These are phyloP conservation scores for Leucoraja ocellata DNA, from an alignment of 2,797 vertebrate species.

Conservation along the genomic window DNA sequence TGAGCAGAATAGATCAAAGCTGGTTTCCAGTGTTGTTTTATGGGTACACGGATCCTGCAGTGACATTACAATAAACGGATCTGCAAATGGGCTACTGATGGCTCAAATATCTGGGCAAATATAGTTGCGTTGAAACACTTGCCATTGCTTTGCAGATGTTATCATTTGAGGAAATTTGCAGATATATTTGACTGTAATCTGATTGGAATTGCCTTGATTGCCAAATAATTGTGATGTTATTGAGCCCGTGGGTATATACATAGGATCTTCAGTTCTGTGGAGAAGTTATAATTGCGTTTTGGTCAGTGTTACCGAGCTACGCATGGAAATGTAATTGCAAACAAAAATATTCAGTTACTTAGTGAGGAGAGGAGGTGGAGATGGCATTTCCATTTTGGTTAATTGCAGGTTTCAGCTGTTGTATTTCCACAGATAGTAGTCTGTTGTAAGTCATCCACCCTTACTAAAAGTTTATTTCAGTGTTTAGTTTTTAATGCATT, in stretches of 20 bases:
- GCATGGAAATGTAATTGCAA: not conserved
- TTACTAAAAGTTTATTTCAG: not conserved
- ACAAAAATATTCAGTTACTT: not conserved
- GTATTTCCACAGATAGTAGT: not conserved
- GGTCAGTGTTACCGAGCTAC: not conserved
- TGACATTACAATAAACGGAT: not conserved
- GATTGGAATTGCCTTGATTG: not conserved
- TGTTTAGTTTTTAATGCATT: not conserved
- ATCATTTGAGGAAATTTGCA: not conserved
- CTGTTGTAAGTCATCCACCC: not conserved
- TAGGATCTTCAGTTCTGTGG: not conserved
- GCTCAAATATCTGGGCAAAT: not conserved
- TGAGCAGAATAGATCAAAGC: conserved; percentile 16
- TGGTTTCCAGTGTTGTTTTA: not conserved
- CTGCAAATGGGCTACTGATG: not conserved
- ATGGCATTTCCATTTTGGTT: not conserved
- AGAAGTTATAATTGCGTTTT: not conserved
- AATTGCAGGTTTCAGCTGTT: not conserved
- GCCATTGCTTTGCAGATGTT: not conserved
- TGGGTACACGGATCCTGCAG: not conserved
- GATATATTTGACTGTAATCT: not conserved
- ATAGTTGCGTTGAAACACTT: not conserved
- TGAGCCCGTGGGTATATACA: not conserved
- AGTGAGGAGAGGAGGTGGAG: not conserved
- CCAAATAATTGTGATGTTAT: not conserved